phyloP scores from a whole-genome alignment of 2,797 vertebrate genomes.

The Xenops minutus region DNA sequence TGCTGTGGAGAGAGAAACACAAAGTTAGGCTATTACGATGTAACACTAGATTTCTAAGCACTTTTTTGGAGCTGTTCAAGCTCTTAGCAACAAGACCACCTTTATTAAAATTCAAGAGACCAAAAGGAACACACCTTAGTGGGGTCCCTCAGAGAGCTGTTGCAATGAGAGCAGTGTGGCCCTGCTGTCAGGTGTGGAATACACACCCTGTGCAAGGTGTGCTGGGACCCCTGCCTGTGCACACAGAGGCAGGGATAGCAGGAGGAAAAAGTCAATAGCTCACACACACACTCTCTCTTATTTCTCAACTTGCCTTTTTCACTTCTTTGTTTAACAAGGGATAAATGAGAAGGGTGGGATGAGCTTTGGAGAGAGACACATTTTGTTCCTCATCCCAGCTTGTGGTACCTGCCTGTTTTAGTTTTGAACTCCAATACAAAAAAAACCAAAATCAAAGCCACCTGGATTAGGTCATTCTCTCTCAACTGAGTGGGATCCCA shows the following conservation, averaged over 20 bases:
- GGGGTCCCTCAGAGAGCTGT: not conserved
- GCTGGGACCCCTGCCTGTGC: not conserved
- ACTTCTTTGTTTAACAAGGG: not conserved
- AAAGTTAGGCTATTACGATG: not conserved
- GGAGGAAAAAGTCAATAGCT: not conserved
- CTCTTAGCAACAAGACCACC: not conserved
- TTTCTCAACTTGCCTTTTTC: not conserved
- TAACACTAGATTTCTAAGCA: not conserved
- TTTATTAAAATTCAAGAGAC: not conserved
- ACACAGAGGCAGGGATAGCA: not conserved
- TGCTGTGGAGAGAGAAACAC: constrained; percentile 76
- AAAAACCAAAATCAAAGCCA: not conserved
- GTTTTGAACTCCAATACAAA: too few species aligned
- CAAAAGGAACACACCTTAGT: not conserved
- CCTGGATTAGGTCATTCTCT: not conserved
- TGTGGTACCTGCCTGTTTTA: not conserved
- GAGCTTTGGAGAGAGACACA: not conserved
- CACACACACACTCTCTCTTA: not conserved
- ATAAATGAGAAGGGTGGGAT: not conserved
- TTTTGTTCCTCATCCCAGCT: not conserved
- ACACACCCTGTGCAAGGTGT: not conserved
- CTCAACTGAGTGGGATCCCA: not conserved
- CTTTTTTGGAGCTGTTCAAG: not conserved
- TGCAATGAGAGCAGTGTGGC: not conserved
- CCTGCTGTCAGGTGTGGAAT: not conserved